Evolutionary conservation across 2,113 vertebrate species (phyloP), one percentile per base, ranked within the genome.

Genomic region (Vicugna pacos): DNA sequence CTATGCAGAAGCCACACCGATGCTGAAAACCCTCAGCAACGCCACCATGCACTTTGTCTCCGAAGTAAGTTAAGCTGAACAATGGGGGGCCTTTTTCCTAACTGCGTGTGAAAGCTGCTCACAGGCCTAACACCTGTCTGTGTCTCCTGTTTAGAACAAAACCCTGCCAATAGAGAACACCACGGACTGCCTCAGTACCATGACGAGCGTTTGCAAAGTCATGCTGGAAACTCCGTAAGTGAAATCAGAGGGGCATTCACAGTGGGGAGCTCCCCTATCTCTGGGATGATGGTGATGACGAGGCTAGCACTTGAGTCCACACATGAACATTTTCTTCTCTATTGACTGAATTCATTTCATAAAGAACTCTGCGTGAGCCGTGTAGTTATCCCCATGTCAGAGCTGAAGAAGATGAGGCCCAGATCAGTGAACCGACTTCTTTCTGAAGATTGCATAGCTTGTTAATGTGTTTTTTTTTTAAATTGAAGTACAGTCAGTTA

Each of bases 181-280:
- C 48, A 99, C 99, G 0, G 99, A 99, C 98, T 99, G 99, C 97
- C 99, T 99, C 97, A 99, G 99, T 93, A 99, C 99, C 5, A 99
- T 99, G 99, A 99, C 99, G 89, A 99, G 99, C 4, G 99, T 99
- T 81, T 99, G 99, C 96, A 99, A 99, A 98, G 99, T 99, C 98
- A 99, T 99, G 99, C 98, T 99, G 98, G 99, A 99, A 98, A 99
- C 99, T 6, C 99, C 99, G 99, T 99, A 99, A 99, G 99, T 98
- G 32, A 56, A 19, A 22, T 4, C 22, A 13, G 24, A 80, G 3
- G 24, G 17, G 6, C 9, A 6, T 32, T 35, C 17, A 0, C 32
- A 56, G 67, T 28, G 38, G 15, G 3, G 5, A 12, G 17, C 24
- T 73, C 56, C 26, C 35, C 20, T 26, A 8, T 54, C 76, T 79